phyloP scores from a whole-genome alignment of 2,113 vertebrate genomes.

The Chaetodon auriga region DNA sequence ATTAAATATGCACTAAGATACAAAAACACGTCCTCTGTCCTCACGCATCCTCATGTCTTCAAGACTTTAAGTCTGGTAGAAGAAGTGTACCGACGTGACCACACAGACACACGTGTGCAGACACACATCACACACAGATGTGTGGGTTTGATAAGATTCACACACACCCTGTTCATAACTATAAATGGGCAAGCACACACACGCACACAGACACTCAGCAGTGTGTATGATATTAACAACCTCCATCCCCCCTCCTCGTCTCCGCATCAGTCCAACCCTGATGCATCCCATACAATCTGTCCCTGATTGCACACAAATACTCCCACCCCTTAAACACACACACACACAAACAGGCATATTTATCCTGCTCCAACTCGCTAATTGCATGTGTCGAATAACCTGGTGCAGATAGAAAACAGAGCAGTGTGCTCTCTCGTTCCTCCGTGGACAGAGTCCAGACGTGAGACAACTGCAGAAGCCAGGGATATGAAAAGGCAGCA shows the following conservation, averaged over 20 bases:
- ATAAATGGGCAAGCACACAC: slow-evolving; percentile 29
- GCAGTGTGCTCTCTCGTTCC: slow-evolving; percentile 60
- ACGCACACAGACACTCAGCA: neutral
- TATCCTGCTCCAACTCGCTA: slow-evolving; percentile 65
- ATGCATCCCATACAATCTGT: slow-evolving; percentile 72
- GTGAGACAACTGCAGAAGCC: slow-evolving; percentile 74
- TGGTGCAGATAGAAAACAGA: slow-evolving; percentile 73
- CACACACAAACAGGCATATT: slow-evolving; percentile 63
- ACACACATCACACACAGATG: slow-evolving; percentile 12
- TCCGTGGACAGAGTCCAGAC: slow-evolving; percentile 75
- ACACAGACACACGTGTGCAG: neutral
- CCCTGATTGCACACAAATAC: slow-evolving; percentile 67
- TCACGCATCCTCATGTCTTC: slow-evolving; percentile 11
- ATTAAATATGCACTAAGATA: slow-evolving; percentile 46
- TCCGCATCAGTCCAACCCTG: slow-evolving; percentile 60
- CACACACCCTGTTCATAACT: neutral
- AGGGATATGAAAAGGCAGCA: slow-evolving; percentile 69
- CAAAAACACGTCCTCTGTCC: slow-evolving; percentile 12
- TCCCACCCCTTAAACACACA: slow-evolving; percentile 12
- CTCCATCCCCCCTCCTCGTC: slow-evolving; percentile 27
- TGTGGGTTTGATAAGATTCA: slow-evolving; percentile 2
- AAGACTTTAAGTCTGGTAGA: neutral
- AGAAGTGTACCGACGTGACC: slow-evolving; percentile 1
- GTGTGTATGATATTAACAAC: slow-evolving; percentile 48
- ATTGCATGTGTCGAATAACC: slow-evolving; percentile 77